A percentile compares a stretch with the other conserved stretches of the same genome.
These are phyloP conservation scores for Caenorhabditis sp. DNA, from an alignment of 2,888 invertebrate genomes.

Conservation along the genomic window DNA sequence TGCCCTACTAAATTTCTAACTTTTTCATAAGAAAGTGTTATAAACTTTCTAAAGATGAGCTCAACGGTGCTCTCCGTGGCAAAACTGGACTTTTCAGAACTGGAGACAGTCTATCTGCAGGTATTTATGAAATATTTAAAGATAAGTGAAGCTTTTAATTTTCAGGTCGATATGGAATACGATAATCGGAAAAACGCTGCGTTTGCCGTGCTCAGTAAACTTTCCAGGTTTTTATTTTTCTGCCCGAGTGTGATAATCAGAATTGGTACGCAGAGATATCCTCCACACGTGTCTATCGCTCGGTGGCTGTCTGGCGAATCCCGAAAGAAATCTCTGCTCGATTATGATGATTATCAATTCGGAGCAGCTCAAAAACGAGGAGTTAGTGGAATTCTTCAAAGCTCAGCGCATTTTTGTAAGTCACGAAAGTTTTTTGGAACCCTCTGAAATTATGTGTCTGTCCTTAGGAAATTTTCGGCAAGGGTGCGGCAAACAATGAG, in stretches of 20 bases:
- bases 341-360: conserved; percentile 22
- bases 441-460: too few relatives aligned
- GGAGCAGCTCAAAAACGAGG: conserved; percentile 2
- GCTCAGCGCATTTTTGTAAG: conserved; percentile 17
- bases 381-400: conserved; percentile 8
- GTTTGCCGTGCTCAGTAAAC: conserved; percentile 24
- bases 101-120: conserved; percentile 34
- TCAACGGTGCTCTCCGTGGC: conserved; percentile 30
- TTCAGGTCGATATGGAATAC: conserved; percentile 42
- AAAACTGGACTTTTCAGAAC: conserved; percentile 9
- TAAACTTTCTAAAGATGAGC: too few relatives aligned
- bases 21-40: too few relatives aligned
- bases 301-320: conserved; percentile 29
- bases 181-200: conserved; percentile 49
- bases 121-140: conserved; percentile 7
- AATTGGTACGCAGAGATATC: conserved; percentile 15
- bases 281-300: background rate
- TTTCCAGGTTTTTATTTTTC: too few relatives aligned
- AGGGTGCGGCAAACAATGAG: too few relatives aligned
- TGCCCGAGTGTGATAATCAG: too few relatives aligned
- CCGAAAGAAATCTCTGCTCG: conserved; percentile 32
- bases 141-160: background rate
- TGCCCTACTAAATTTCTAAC: background rate
- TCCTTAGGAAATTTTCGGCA: too few relatives aligned
- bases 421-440: too few relatives aligned